These are phyloP conservation scores for Urocitellus parryii DNA, from an alignment of 2,113 vertebrate genomes.

Conservation along the genomic window DNA sequence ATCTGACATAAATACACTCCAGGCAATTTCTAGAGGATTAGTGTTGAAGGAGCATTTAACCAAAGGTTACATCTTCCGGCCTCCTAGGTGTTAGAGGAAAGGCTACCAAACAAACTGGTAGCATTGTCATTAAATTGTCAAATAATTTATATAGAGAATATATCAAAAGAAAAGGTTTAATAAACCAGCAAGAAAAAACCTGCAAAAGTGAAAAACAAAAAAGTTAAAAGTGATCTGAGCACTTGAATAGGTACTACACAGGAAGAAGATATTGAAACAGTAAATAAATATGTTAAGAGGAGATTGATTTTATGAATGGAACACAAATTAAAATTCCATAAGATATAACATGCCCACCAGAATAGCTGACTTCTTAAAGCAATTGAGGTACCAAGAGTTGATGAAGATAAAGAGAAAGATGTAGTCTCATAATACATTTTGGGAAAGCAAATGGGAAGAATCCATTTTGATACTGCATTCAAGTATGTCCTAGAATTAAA, in stretches of 20 bases:
- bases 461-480: not conserved
- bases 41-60: not conserved
- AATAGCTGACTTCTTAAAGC: not conserved
- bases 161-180: not conserved
- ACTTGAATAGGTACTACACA: not conserved
- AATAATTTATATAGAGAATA: not conserved
- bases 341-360: not conserved
- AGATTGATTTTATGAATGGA: not conserved
- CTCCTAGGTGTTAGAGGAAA: not conserved
- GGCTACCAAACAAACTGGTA: not conserved
- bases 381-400: not conserved
- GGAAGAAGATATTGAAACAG: conserved; percentile 21
- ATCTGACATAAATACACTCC: not conserved
- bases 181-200: not conserved
- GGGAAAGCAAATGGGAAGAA: not conserved
- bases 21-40: not conserved
- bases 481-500: not conserved
- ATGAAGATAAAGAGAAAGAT: not conserved
- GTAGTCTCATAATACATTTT: not conserved
- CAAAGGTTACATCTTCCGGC: not conserved
- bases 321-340: not conserved
- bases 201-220: not conserved
- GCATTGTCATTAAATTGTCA: not conserved
- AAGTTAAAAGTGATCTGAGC: not conserved
- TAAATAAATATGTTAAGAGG: not conserved